Percentiles rank a stretch among this genome's conserved stretches.
phyloP scores from a whole-genome alignment of 2,797 vertebrate species.

The Sebastes kiyomatsui region DNA sequence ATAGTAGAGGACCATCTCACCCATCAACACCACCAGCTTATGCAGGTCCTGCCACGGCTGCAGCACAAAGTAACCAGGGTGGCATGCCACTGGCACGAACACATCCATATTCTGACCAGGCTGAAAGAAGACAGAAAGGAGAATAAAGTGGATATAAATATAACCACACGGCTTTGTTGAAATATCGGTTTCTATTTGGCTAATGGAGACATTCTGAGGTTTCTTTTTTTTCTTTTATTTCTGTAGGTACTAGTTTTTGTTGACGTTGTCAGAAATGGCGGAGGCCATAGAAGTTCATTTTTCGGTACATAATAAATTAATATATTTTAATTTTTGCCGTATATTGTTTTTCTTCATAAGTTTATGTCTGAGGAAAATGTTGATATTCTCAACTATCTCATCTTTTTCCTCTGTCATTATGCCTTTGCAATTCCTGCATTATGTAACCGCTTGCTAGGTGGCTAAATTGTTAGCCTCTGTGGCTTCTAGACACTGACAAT shows the following conservation, averaged over 20 bases:
- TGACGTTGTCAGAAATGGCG: neutral
- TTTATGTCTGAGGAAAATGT: too few species aligned
- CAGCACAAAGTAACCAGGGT: conserved; percentile 94
- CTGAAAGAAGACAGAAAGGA: conserved; percentile 63
- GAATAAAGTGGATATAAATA: conserved; percentile 41
- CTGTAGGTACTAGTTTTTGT: neutral
- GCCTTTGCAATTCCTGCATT: too few species aligned
- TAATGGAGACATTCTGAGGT: neutral
- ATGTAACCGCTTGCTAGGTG: too few species aligned
- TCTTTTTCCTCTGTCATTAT: too few species aligned
- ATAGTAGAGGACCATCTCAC: conserved; percentile 95
- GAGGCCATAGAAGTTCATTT: neutral
- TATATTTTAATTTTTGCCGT: too few species aligned
- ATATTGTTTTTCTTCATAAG: too few species aligned
- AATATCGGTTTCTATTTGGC: neutral
- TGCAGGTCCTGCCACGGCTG: conserved; percentile 94
- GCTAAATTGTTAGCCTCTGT: too few species aligned
- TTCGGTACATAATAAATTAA: too few species aligned
- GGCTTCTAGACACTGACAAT: too few species aligned
- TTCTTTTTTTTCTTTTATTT: neutral
- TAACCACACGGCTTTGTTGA: neutral
- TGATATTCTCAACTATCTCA: too few species aligned
- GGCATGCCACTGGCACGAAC: conserved; percentile 90
- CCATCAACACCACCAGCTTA: conserved; percentile 92
- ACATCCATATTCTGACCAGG: conserved; percentile 90